These are phyloP conservation scores for Dendrocopos noguchii DNA, from an alignment of 2,113 vertebrate species.

Conservation along the genomic window DNA sequence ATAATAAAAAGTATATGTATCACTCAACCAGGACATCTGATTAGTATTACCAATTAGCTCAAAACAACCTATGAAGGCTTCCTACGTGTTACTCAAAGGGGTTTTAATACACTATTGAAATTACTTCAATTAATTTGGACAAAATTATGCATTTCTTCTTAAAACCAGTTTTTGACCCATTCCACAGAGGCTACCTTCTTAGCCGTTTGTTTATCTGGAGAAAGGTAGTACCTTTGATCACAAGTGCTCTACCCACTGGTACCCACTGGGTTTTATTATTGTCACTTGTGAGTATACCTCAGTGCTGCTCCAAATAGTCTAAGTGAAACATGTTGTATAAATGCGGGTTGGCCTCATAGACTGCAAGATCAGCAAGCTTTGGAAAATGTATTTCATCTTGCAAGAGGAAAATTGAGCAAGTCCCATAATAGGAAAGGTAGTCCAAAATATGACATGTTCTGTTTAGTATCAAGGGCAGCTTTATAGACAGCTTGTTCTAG, in stretches of 20 bases:
- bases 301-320: neutral
- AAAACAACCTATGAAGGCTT: neutral
- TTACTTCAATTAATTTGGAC: neutral
- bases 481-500: neutral
- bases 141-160: neutral
- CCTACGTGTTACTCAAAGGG: neutral
- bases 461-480: neutral
- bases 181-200: neutral
- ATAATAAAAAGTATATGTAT: neutral
- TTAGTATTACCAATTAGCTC: neutral
- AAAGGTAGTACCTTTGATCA: neutral
- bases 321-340: neutral
- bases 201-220: neutral
- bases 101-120: neutral
- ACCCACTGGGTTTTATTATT: neutral
- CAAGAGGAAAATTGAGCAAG: neutral
- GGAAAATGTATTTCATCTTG: neutral
- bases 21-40: neutral
- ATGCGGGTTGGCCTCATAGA: neutral
- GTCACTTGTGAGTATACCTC: neutral
- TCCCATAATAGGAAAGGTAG: neutral
- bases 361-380: conserved; percentile 37
- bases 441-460: neutral
- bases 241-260: neutral
- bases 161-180: neutral